A percentile compares a stretch with the other conserved stretches of the same genome.
Evolutionary conservation across 2,113 vertebrate genomes (phyloP).

Genomic region (Macquaria ambigua): DNA sequence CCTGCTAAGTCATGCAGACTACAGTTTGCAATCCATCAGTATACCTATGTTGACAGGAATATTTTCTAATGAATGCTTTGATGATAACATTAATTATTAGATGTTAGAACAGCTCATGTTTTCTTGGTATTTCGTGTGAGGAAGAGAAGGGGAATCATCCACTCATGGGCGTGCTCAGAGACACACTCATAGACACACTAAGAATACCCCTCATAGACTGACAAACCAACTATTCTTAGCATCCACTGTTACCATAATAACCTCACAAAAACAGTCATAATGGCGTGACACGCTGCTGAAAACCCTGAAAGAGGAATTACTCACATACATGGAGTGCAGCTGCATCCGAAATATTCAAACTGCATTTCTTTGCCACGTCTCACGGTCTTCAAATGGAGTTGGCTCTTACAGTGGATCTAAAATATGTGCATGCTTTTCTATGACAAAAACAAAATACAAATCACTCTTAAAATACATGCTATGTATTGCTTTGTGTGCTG

Average conservation of each 20-base stretch:
- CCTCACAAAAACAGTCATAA: slow-evolving; percentile 20
- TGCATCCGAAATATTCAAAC: neutral
- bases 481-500: neutral
- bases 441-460: neutral
- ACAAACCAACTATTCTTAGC: slow-evolving; percentile 38
- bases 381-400: neutral
- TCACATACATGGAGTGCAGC: slow-evolving; percentile 35
- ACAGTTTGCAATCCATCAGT: neutral
- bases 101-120: accelerated
- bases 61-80: neutral
- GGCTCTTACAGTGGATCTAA: neutral
- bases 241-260: slow-evolving; percentile 14
- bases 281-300: slow-evolving; percentile 11
- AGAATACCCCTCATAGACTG: slow-evolving; percentile 40
- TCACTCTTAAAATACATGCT: neutral
- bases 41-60: neutral
- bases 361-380: neutral
- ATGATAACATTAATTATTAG: neutral
- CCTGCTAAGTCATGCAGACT: neutral
- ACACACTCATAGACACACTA: neutral
- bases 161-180: slow-evolving; percentile 3
- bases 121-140: neutral
- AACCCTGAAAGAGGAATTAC: slow-evolving; percentile 49
- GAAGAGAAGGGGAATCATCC: slow-evolving; percentile 48
- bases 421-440: neutral